Base-by-base conservation (phyloP, 2,888 invertebrate species). In the Loripinus fragilis region DNA sequence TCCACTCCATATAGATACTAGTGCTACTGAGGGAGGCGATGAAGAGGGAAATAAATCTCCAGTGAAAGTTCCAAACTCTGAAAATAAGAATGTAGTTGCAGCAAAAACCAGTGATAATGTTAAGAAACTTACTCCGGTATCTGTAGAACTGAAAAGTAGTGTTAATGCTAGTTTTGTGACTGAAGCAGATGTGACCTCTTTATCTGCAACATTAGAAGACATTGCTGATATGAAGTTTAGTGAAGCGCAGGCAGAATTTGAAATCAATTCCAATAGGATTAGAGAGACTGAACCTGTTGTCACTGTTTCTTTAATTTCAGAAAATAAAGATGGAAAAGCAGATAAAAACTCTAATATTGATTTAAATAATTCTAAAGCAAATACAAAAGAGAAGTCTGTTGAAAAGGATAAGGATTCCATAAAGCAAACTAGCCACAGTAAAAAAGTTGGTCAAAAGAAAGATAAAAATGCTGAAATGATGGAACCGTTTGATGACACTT, bases 1-100 rank as follows among this genome's bases (percentile, higher is more conserved):
- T 76, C 89, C 90, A 10, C 81, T 91, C 17, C 90, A 90, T 41
- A 91, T 91, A 33, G 91, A 91, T 80, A 91, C 91, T 10, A 90
- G 91, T 80, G 89, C 86, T 10, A 85, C 86, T 12, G 91, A 90
- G 30, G 76, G 78, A 0, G 38, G 38, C 12, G 89, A 90, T 30
- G 88, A 90, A 25, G 87, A 88, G 15, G 68, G 55, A 23, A 79
- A 79, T 8, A 81, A 74, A 67, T 82, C 84, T n/a, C 79, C 85
- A 1, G 60, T 66, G 33, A 83, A 83, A 60, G 66, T 66, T 15
- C 5, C 52, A n/a, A 52, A 23, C 55, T 52, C 17, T 0, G 23
- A 30, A 30, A 33, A 42, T 42, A 48, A 68, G 28, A 38, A 38
- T 38, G 23, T 68, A n/a, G 30, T 2, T 45, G 1, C 48, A 45